A percentile compares a stretch with the other conserved stretches of the same genome.
Conservation (phyloP, 2,113 vertebrate species). For the Lophius piscatorius region DNA sequence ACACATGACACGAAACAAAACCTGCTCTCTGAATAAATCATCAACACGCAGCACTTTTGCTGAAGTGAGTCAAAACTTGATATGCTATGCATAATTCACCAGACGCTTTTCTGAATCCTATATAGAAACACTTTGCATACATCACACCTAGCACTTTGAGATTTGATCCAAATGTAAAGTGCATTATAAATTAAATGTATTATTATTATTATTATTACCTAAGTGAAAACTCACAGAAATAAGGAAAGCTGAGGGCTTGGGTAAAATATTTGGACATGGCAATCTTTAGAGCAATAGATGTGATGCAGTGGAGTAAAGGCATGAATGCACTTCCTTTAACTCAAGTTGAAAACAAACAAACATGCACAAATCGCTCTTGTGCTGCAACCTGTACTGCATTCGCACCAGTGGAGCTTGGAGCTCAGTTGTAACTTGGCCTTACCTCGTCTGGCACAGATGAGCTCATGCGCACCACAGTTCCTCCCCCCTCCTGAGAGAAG, state of each 20-base stretch:
- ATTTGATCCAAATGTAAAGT: too few relatives aligned
- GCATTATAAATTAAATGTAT: too few relatives aligned
- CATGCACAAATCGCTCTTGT: too few relatives aligned
- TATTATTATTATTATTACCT: too few relatives aligned
- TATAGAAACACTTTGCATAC: conserved; percentile 4
- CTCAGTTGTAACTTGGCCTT: conserved; percentile 41
- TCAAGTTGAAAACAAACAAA: conserved; percentile 14
- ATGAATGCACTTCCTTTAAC: background rate
- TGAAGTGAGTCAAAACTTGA: conserved; percentile 69
- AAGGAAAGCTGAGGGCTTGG: background rate
- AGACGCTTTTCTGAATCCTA: conserved; percentile 28
- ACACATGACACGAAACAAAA: conserved; percentile 68
- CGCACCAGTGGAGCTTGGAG: background rate
- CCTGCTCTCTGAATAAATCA: conserved; percentile 73
- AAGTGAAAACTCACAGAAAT: background rate
- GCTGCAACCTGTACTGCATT: background rate
- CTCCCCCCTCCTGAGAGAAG: conserved; percentile 87
- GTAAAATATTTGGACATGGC: background rate
- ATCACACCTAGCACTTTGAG: conserved; percentile 4
- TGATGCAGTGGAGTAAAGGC: background rate
- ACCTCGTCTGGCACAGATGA: conserved; percentile 98
- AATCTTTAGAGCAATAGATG: too few relatives aligned
- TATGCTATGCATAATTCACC: conserved; percentile 75
- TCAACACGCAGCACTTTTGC: conserved; percentile 60
- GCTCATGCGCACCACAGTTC: conserved; percentile 94